These are phyloP conservation scores for Pachyseris speciosa DNA, from an alignment of 64 coral and sea anemone genomes.

Conservation along the genomic window DNA sequence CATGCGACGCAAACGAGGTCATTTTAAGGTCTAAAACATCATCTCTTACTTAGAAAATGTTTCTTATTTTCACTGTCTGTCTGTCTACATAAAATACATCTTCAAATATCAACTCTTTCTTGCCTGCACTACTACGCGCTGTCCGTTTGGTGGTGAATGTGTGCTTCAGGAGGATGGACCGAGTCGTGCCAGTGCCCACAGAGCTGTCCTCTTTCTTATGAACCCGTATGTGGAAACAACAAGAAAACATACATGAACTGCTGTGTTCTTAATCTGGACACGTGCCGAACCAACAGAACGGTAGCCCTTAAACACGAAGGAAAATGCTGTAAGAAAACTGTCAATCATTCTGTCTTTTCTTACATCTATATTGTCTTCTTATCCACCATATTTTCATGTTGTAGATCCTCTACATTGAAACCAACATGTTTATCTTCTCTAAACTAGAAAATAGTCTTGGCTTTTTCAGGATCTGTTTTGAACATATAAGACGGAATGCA, in stretches of 20 bases:
- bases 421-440: no score
- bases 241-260: constrained; percentile 61
- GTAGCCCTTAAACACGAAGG: constrained; percentile 38
- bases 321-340: constrained; percentile 76
- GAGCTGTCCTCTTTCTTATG: constrained; percentile 52
- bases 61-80: neutral
- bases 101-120: neutral
- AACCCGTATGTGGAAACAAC: constrained; percentile 77
- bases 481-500: no score
- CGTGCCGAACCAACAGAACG: constrained; percentile 33
- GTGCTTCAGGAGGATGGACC: constrained; percentile 24
- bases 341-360: neutral
- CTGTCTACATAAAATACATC: neutral
- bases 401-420: no score
- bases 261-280: constrained; percentile 49
- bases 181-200: constrained; percentile 59
- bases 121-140: constrained; percentile 17
- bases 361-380: neutral
- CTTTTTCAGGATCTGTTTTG: no score
- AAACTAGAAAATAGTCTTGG: no score
- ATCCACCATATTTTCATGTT: no score
- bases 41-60: neutral
- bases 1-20: no score
- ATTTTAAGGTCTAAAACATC: no score
- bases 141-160: constrained; percentile 58